Base-by-base conservation (phyloP, 2,797 vertebrate species). In the Sparus aurata region DNA sequence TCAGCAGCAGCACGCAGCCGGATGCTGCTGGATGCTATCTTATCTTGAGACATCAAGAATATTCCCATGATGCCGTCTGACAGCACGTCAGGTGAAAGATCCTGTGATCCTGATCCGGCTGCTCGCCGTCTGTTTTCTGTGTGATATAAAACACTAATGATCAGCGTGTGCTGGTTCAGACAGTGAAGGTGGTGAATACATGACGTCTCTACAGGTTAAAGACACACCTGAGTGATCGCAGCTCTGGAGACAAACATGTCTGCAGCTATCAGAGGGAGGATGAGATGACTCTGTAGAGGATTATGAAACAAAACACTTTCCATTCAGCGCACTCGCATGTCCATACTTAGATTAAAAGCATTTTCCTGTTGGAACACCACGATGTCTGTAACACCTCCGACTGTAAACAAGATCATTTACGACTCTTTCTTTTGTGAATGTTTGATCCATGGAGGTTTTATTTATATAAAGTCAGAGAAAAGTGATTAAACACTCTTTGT, bases 1-100 rank as follows among this genome's bases (percentile, higher is more conserved):
- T 23, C 5, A 1, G 5, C 20, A 20, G 22, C 0, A 4, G 27
- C 57, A 7, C n/a, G 0, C 50, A 0, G n/a, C 18, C 23, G 12
- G 22, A 52, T 50, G 55, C 18, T 34, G 53, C 43, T 1, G n/a
- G 62, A 18, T 8, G 7, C 15, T 15, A 17, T 79, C 62, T 60
- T 38, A 50, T 63, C 69, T 60, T 15, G 25, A 2, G 17, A 47
- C 17, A 55, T 70, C 27, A 20, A 20, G 4, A 66, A 66, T 55
- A 49, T 71, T 72, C 73, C 49, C 49, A 43, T 30, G 18, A 41
- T n/a, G 52, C 65, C 0, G 22, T 67, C 49, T 23, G 65, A 2
- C 7, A 4, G 43, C 12, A 46, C 38, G 13, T 0, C 1, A n/a
- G 57, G 58, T 58, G 43, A 57, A 25, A 63, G 22, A 52, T 69